phyloP scores from a whole-genome alignment of 2,113 vertebrate genomes.

The Zapornia atra region DNA sequence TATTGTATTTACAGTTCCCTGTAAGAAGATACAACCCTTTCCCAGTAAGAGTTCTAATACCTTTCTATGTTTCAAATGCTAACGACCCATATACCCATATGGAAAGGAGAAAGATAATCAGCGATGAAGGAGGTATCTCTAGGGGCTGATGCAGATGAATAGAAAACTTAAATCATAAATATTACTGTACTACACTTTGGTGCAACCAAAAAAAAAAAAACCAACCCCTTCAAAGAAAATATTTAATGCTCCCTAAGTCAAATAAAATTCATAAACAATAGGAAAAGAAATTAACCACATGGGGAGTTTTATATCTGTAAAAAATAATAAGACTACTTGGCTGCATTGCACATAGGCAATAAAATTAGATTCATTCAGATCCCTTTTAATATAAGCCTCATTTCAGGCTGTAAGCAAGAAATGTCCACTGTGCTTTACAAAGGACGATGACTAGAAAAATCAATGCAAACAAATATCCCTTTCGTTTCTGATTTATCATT shows the following conservation, averaged over 20 bases:
- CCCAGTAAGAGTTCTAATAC: constrained; percentile 42
- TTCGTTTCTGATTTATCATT: constrained; percentile 30
- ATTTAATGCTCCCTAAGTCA: constrained; percentile 29
- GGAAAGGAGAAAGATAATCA: constrained; percentile 19
- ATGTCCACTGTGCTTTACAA: constrained; percentile 83
- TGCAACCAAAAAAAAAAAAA: neutral
- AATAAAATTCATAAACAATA: constrained; percentile 59
- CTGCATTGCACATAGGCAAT: constrained; percentile 61
- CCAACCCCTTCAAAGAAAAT: constrained; percentile 4
- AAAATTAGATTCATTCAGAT: constrained; percentile 54
- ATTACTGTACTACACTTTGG: constrained; percentile 59
- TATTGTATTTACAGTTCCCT: constrained; percentile 70
- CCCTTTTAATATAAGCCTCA: constrained; percentile 26
- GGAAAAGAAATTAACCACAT: constrained; percentile 57
- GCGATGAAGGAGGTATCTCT: constrained; percentile 8
- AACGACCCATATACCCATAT: constrained; percentile 3
- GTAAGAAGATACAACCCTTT: constrained; percentile 54
- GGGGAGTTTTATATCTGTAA: constrained; percentile 40
- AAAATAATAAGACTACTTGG: constrained; percentile 64
- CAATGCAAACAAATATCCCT: constrained; percentile 50
- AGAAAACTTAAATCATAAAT: constrained; percentile 34
- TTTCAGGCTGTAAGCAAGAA: constrained; percentile 64
- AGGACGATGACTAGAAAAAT: constrained; percentile 72
- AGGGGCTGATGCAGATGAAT: neutral
- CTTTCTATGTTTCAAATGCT: constrained; percentile 43